phyloP scores from a whole-genome alignment of 2,113 vertebrate genomes.

The Chlamydotis undulata region DNA sequence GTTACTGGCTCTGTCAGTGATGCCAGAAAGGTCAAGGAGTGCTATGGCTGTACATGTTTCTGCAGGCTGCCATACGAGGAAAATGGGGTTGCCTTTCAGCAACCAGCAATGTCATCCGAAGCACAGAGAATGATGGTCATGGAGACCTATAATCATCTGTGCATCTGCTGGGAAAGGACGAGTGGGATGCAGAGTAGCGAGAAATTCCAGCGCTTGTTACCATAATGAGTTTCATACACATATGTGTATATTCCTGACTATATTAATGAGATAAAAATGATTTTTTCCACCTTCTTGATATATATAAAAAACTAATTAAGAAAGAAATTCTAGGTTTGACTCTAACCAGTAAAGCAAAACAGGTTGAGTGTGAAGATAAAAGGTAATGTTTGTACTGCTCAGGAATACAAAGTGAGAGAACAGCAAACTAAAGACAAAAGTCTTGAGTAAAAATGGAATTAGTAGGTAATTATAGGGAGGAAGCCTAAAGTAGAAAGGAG shows the following conservation, averaged over 20 bases:
- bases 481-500: neutral
- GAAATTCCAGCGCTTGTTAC: slow-evolving; percentile 3
- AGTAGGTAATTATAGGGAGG: neutral
- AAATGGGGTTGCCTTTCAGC: neutral
- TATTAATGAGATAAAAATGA: neutral
- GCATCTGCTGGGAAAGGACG: neutral
- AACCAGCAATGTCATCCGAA: neutral
- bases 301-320: neutral
- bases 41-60: neutral
- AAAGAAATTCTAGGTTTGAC: neutral
- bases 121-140: neutral
- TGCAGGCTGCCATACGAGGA: neutral
- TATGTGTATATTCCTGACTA: neutral
- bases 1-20: neutral
- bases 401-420: neutral
- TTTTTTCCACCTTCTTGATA: neutral
- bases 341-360: neutral
- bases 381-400: neutral
- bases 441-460: neutral
- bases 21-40: neutral
- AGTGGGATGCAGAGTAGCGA: neutral
- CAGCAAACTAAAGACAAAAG: neutral
- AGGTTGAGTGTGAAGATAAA: neutral
- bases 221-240: neutral
- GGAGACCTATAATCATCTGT: neutral